Percentiles rank a stretch among this genome's conserved stretches.
Evolutionary conservation across 2,888 invertebrate genomes (phyloP).

Genomic region (Chymomyza fuscimana): DNA sequence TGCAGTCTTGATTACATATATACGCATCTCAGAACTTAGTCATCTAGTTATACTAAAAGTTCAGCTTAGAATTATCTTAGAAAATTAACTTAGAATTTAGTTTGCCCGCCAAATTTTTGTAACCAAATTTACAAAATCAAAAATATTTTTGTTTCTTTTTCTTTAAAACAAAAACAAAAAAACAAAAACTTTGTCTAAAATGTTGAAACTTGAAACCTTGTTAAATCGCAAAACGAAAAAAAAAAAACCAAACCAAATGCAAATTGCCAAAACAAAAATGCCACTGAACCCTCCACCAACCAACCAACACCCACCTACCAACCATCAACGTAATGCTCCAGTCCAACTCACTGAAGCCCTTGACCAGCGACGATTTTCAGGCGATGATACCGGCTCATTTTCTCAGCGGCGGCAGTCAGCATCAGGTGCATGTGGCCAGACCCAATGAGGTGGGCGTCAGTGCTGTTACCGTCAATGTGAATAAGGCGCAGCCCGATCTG

Average conservation of each 20-base stretch:
- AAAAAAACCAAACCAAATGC: slow-evolving; percentile 18
- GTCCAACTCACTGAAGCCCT: slow-evolving; percentile 85
- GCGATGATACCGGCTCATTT: slow-evolving; percentile 96
- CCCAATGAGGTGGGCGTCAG: slow-evolving; percentile 77
- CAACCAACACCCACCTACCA: neutral
- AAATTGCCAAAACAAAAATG: slow-evolving; percentile 25
- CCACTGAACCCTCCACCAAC: slow-evolving; percentile 15
- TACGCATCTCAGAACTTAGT: neutral
- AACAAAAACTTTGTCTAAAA: slow-evolving; percentile 35
- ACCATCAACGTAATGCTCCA: slow-evolving; percentile 25
- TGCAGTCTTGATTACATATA: slow-evolving; percentile 35
- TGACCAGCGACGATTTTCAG: slow-evolving; percentile 96
- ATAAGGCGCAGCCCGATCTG: slow-evolving; percentile 85
- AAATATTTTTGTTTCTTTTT: slow-evolving; percentile 74
- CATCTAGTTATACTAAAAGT: neutral
- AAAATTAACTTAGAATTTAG: slow-evolving; percentile 28
- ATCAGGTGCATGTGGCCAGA: slow-evolving; percentile 79
- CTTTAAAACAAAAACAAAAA: slow-evolving; percentile 52
- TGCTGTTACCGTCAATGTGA: slow-evolving; percentile 91
- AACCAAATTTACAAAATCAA: slow-evolving; percentile 67
- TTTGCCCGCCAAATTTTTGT: slow-evolving; percentile 41
- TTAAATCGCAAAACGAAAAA: slow-evolving; percentile 14
- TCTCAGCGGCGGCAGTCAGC: slow-evolving; percentile 91
- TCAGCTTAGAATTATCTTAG: neutral
- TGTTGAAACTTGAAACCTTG: slow-evolving; percentile 54